Base-by-base conservation (phyloP, 2,888 invertebrate species). In the Chironomus tentans region DNA sequence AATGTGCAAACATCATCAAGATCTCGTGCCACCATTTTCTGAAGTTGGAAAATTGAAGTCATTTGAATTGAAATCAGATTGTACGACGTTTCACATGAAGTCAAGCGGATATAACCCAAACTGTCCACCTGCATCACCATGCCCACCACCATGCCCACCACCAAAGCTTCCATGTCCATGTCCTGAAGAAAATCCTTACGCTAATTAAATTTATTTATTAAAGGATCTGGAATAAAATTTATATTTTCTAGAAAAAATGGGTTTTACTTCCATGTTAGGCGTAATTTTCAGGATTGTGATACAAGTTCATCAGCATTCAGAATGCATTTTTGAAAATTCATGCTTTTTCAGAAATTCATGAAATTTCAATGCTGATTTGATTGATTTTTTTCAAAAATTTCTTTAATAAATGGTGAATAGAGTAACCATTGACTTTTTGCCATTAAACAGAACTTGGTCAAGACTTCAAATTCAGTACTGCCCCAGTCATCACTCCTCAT, bases 41-140 rank as follows among this genome's bases (percentile, higher is more conserved):
- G 74, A 74, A 22, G 61, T 74, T 12, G 18, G 68, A 13, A 74
- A 74, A 46, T 62, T 74, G 12, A 74, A 74, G 24, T 3, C 18
- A 12, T 74, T 68, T 24, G 74, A 74, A 18, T 47, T 74, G n/a
- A 74, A 74, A 28, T 74, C 74, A 38, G 47, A 74, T 48, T 74
- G 74, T 48, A 68, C 74, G n/a, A 48, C 74, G 21, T 74, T 74
- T 18, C 74, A 74, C 24, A 48, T 74, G 74, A 65, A 74, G 13
- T 21, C 74, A 12, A 6, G 12, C 4, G 74, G 74, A 3, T 28
- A 71, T 61, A 6, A 71, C n/a, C 18, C 70, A 3, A 12, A 48
- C 15, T 70, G 47, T 3, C 48, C 70, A 47, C n/a, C n/a, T n/a
- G n/a, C n/a, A n/a, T 47, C 38, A 15, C n/a, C 68, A 7, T 56